Base-by-base conservation (phyloP, 2,888 invertebrate genomes). In the Petrophora chlorosata region DNA sequence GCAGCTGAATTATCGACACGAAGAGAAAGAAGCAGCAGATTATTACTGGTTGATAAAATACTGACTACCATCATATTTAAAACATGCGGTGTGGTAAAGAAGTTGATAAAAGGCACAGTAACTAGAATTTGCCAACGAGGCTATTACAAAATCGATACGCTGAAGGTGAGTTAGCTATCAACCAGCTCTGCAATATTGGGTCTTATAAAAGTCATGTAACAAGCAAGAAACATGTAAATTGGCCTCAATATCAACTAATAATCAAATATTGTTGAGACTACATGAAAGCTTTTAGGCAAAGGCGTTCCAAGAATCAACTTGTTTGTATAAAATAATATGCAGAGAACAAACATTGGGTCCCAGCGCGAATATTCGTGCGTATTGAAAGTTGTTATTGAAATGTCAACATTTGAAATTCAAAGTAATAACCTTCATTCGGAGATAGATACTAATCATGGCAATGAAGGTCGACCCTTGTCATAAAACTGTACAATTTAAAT, bases 401-500 rank as follows among this genome's bases (percentile, higher is more conserved):
- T 52, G 28, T 43, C 58, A 60, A 57, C 39, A 53, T 61, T 66
- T 59, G 47, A 63, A 65, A 70, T 67, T 65, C 57, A 64, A 59
- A 68, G 56, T 53, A 60, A 67, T 67, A 64, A 63, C 62, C 60
- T n/a, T 56, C 49, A 53, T 47, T 40, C 42, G 42, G 44, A 42
- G 56, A 66, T 53, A 67, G 58, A 65, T 67, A 70, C 63, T 67
- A 74, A 72, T 73, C 67, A 72, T 65, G 63, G 59, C 65, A 68
- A 72, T 68, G 66, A 67, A 66, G 65, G 66, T 66, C 69, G 63
- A 67, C 68, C 76, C 75, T 71, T 70, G 70, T 76, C 75, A 76
- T 73, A 76, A 79, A 75, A 77, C 70, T 73, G 70, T 76, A 76
- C 73, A 70, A 71, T 79, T 79, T 76, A 73, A 80, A 79, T n/a